Evolutionary conservation across 2,113 vertebrate genomes (phyloP), one percentile per base, ranked within the genome.

Genomic region (Psephotus haematonotus): DNA sequence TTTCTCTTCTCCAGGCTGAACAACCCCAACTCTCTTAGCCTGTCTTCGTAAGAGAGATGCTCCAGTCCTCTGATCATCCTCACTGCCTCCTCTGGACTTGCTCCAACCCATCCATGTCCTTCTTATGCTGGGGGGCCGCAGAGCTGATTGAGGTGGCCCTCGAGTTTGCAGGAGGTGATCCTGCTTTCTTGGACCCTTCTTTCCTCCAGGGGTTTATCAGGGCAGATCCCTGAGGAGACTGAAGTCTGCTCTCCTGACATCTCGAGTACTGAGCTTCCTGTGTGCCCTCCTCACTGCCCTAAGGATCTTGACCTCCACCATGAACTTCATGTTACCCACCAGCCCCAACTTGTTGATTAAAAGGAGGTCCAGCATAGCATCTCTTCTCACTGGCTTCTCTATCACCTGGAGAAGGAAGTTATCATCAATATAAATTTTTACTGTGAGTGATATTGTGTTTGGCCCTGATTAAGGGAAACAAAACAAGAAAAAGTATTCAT

Each of bases 81-180:
- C 6, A 2, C 0, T 6, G 33, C 55, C 2, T 57, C 31, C 31
- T 1, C 55, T 1, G 33, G 20, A 59, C 55, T n/a, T n/a, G 2
- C 55, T 59, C 4, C 55, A 59, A 23, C 55, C n/a, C 20, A 23
- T 4, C 55, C 33, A 10, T 59, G 55, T n/a, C 55, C 33, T 59
- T 59, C 55, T 59, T 15, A n/a, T 10, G 33, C 55, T n/a, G 55
- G 6, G 33, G 33, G 13, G 0, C 33, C 20, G 20, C 55, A 59
- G 55, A n/a, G 6, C 55, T n/a, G 55, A 59, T n/a, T 59, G 55
- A 59, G 33, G 13, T 22, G 55, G 33, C 20, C 33, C 33, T n/a
- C n/a, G 33, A 59, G 20, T 59, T 59, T 59, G 55, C 55, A 59
- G 33, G 20, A 59, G 55, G 33, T n/a, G 33, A n/a, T 59, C 33